Percentiles rank a stretch among this genome's conserved stretches.
These are phyloP conservation scores for Leontopithecus rosalia DNA, from an alignment of 2,797 vertebrate species.

Conservation along the genomic window DNA sequence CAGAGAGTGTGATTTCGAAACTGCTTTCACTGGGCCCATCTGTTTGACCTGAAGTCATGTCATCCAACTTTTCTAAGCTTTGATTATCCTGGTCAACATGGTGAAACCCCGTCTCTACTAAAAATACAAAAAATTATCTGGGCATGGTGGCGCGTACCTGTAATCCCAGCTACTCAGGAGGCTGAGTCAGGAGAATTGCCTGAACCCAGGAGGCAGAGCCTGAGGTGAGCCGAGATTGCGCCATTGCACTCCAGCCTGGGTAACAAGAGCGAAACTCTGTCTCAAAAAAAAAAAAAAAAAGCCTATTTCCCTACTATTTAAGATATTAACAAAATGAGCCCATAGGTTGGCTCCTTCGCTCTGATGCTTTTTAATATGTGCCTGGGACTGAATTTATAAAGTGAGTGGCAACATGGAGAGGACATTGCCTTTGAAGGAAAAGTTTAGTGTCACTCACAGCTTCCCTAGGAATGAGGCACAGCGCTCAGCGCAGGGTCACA, in stretches of 20 bases:
- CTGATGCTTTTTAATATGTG: background rate
- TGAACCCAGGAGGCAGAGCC: too few relatives aligned
- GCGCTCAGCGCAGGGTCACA: background rate
- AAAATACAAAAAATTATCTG: too few relatives aligned
- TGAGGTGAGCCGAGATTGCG: too few relatives aligned
- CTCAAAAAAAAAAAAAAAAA: background rate
- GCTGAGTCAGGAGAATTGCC: too few relatives aligned
- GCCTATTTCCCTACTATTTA: background rate
- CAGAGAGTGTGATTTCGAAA: background rate
- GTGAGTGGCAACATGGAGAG: background rate
- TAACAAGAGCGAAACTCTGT: too few relatives aligned
- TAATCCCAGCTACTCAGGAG: too few relatives aligned
- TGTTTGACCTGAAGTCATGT: background rate
- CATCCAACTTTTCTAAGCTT: background rate
- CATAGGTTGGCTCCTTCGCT: background rate
- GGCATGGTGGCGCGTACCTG: too few relatives aligned
- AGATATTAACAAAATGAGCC: background rate
- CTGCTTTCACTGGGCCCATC: background rate
- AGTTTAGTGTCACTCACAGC: background rate
- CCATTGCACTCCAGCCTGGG: too few relatives aligned
- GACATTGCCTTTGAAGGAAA: background rate
- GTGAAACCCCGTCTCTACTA: too few relatives aligned
- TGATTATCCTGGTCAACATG: background rate
- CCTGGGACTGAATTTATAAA: background rate
- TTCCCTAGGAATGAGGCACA: background rate